phyloP scores from a whole-genome alignment of 1,140 invertebrate species.

The Onthophagus taurus region DNA sequence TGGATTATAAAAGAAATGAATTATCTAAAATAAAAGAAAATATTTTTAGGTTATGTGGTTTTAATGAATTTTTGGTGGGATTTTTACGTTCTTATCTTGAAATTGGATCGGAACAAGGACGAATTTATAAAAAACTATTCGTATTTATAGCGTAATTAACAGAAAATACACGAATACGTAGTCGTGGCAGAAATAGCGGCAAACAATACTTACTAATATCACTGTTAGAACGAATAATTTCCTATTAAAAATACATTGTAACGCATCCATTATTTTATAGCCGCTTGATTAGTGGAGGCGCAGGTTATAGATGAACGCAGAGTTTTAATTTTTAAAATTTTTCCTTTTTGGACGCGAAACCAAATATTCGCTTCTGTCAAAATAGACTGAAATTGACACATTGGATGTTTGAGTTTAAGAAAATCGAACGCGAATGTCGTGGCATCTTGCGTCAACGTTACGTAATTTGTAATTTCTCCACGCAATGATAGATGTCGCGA shows the following conservation, averaged over 20 bases:
- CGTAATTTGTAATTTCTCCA: no score
- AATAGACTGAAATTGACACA: no score
- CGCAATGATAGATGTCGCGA: no score
- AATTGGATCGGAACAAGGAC: not conserved
- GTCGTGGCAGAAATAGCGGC: conserved; percentile 10
- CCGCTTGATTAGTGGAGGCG: not conserved
- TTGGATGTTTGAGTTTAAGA: no score
- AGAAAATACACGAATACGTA: not conserved
- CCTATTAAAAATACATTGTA: not conserved
- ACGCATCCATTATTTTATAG: not conserved
- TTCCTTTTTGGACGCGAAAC: no score
- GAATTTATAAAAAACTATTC: not conserved
- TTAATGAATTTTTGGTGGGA: not conserved
- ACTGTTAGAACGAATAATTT: not conserved
- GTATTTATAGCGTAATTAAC: not conserved
- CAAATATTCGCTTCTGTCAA: no score
- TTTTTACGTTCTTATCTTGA: not conserved
- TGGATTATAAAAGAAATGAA: conserved; percentile 53
- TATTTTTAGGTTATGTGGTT: conserved; percentile 2
- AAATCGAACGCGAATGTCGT: no score
- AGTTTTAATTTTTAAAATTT: no score
- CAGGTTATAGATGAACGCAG: no score
- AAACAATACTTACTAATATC: conserved; percentile 8
- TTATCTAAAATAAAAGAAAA: conserved; percentile 45
- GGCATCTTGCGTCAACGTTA: no score